Percentiles rank a stretch among this genome's conserved stretches.
Evolutionary conservation across 2,888 invertebrate genomes (phyloP).

Genomic region (Netelia melanura): DNA sequence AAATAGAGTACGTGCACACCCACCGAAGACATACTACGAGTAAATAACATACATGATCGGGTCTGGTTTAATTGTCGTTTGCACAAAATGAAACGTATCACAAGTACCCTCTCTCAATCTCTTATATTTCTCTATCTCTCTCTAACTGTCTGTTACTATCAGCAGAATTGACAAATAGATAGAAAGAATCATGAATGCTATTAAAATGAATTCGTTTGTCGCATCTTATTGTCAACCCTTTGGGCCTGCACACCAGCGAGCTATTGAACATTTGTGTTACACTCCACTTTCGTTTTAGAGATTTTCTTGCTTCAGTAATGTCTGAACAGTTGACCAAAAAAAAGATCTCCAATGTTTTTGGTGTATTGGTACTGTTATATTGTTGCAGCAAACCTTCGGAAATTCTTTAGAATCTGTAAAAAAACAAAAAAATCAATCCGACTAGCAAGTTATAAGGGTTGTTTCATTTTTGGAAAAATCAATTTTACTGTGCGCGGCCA

Average conservation of each 20-base stretch:
- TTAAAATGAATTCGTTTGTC: constrained; percentile 19
- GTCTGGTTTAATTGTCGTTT: constrained; percentile 73
- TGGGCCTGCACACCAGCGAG: constrained; percentile 23
- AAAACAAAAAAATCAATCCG: constrained; percentile 22
- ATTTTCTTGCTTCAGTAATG: constrained; percentile 17
- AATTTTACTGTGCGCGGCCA: constrained; percentile 73
- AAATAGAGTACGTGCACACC: constrained; percentile 67
- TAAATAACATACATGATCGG: constrained; percentile 59
- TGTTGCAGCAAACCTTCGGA: background rate
- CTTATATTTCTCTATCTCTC: constrained; percentile 50
- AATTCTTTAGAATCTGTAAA: constrained; percentile 25
- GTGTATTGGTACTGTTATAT: background rate
- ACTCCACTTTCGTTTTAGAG: constrained; percentile 1
- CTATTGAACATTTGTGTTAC: constrained; percentile 34
- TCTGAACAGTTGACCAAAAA: constrained; percentile 11
- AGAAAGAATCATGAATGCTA: constrained; percentile 31
- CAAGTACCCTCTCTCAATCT: constrained; percentile 70
- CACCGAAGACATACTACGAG: constrained; percentile 56
- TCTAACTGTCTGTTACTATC: constrained; percentile 45
- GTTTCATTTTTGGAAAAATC: constrained; percentile 67
- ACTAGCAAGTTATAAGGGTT: constrained; percentile 26
- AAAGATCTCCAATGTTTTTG: constrained; percentile 25
- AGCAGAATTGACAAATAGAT: constrained; percentile 44
- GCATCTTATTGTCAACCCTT: constrained; percentile 28
- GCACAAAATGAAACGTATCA: constrained; percentile 73